These are phyloP conservation scores for Acromyrmex echinatior DNA, from an alignment of 1,140 invertebrate species.

Conservation along the genomic window DNA sequence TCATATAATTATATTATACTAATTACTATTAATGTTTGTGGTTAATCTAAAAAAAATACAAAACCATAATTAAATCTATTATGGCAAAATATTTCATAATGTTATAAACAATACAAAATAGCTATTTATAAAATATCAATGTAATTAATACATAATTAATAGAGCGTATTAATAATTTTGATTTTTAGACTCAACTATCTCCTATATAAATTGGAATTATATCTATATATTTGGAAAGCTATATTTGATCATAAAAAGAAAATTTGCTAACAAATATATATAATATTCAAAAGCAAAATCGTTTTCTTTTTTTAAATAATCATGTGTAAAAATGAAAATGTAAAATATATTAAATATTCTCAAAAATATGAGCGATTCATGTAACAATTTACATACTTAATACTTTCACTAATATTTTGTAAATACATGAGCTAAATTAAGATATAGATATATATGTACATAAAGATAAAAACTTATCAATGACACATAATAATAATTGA, in stretches of 20 bases:
- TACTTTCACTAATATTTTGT: constrained; percentile 41
- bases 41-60: constrained; percentile 24
- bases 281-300: constrained; percentile 12
- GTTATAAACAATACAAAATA: not conserved
- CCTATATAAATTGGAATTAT: constrained; percentile 4
- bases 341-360: constrained; percentile 18
- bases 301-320: constrained; percentile 26
- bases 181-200: constrained; percentile 25
- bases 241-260: not conserved
- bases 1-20: constrained; percentile 15
- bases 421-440: not conserved
- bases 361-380: constrained; percentile 20
- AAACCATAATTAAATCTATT: constrained; percentile 51
- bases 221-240: not conserved
- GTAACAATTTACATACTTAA: constrained; percentile 13
- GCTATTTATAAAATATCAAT: constrained; percentile 9
- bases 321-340: not conserved
- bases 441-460: not conserved
- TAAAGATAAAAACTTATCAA: not conserved
- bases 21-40: constrained; percentile 10
- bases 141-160: constrained; percentile 21
- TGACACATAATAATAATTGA: constrained; percentile 30
- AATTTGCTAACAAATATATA: constrained; percentile 10
- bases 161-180: constrained; percentile 24
- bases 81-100: constrained; percentile 50